Percentiles rank a stretch among this genome's conserved stretches.
These are phyloP conservation scores for Motacilla tschutschensis DNA, from an alignment of 2,113 vertebrate genomes.

Conservation along the genomic window DNA sequence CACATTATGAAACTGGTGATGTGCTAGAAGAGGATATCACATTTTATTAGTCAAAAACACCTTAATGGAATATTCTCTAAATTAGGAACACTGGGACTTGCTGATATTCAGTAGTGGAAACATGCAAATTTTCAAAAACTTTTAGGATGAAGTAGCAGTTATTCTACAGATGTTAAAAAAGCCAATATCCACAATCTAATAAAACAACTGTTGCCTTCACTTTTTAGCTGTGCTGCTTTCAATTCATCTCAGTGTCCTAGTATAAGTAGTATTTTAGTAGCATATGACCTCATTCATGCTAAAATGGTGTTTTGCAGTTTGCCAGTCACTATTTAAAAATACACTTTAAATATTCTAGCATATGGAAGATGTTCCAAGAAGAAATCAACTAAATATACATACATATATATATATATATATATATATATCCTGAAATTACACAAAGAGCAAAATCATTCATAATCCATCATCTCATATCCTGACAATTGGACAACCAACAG, in stretches of 20 bases:
- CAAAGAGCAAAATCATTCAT: neutral
- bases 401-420: neutral
- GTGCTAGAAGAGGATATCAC: neutral
- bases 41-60: slow-evolving; percentile 55
- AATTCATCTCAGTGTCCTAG: slow-evolving; percentile 41
- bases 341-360: slow-evolving; percentile 61
- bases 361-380: slow-evolving; percentile 49
- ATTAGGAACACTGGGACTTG: slow-evolving; percentile 42
- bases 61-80: slow-evolving; percentile 44
- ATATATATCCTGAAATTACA: neutral
- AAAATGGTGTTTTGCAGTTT: slow-evolving; percentile 61
- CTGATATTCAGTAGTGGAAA: slow-evolving; percentile 31
- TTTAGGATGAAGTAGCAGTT: slow-evolving; percentile 38
- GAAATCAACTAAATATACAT: neutral
- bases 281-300: slow-evolving; percentile 58
- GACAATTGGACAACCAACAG: neutral
- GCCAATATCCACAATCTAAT: slow-evolving; percentile 49
- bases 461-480: neutral
- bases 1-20: slow-evolving; percentile 35
- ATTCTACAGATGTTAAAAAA: slow-evolving; percentile 44
- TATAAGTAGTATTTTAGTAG: slow-evolving; percentile 58
- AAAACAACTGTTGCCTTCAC: slow-evolving; percentile 69
- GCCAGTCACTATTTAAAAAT: slow-evolving; percentile 61
- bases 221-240: slow-evolving; percentile 65
- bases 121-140: slow-evolving; percentile 25